These are phyloP conservation scores for Cottus gobio DNA, from an alignment of 2,113 vertebrate species.

Conservation along the genomic window DNA sequence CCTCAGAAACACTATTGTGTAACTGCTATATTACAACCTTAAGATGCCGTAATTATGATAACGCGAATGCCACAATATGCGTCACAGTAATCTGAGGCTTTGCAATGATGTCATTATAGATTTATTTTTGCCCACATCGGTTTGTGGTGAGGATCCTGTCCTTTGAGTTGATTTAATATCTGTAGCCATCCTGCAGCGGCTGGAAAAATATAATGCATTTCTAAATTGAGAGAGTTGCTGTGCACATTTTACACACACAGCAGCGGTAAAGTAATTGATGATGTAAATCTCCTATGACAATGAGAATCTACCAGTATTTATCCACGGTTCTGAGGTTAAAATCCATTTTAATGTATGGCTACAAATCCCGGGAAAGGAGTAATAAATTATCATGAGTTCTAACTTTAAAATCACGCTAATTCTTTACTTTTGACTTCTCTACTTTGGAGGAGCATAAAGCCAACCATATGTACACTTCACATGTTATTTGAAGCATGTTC, in stretches of 20 bases:
- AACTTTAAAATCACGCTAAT: background rate
- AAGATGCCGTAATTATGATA: background rate
- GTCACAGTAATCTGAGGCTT: background rate
- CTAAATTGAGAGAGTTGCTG: background rate
- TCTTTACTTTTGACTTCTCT: background rate
- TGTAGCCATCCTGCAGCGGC: background rate
- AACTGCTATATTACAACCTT: background rate
- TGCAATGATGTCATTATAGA: background rate
- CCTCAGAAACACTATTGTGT: background rate
- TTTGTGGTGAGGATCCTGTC: background rate
- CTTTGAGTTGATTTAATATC: background rate
- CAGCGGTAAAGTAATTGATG: conserved; percentile 15
- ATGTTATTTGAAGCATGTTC: background rate
- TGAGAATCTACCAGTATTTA: background rate
- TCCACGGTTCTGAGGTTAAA: background rate
- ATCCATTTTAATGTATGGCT: background rate
- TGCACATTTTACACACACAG: background rate
- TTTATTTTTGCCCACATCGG: background rate
- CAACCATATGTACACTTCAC: background rate
- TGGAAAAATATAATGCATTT: background rate
- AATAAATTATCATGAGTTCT: background rate
- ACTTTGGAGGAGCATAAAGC: background rate
- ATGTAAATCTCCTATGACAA: conserved; percentile 2
- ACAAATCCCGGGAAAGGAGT: background rate
- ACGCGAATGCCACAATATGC: background rate